Base-by-base conservation (phyloP, 2,113 vertebrate species). In the Chaenogobius annularis region DNA sequence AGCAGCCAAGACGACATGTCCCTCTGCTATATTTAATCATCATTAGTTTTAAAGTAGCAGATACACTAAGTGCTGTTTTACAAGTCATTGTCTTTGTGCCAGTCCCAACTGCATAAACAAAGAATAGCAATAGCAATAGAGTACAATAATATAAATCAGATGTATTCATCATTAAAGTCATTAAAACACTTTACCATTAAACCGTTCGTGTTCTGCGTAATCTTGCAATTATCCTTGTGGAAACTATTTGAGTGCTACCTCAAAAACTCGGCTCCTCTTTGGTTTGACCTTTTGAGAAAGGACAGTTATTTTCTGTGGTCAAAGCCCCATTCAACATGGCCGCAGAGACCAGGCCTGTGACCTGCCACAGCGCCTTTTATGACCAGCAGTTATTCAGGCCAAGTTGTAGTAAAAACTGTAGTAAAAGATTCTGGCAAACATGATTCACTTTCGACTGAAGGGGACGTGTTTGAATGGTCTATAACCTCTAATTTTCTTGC, bases 11-110 rank as follows among this genome's bases (percentile, higher is more conserved):
- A 80, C 83, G 80, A 80, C 83, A 79, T 58, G 81, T 85, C 82
- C 83, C 74, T 65, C 58, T 20, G 78, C 89, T 91, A 90, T 89
- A 89, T 90, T 83, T 90, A 90, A 66, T 80, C 72, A 78, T 79
- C 81, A 78, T 85, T 77, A 40, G 80, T 47, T 61, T 70, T 46
- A 17, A 74, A 75, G 64, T 74, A 83, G 77, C 72, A 83, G 75
- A 71, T 77, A 78, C n/a, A 58, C 74, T 77, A 77, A 79, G 55
- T 26, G 13, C 5, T 26, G 55, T 56, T 56, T 19, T n/a, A 55
- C 26, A 31, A 31, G 54, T 6, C 54, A 56, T 13, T 11, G 20
- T 56, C 11, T 23, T 23, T 58, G 55, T 26, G 55, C 55, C 55
- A 58, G 22, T 58, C 22, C 11, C 13, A 26, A 22, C 20, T 55